These are phyloP conservation scores for Noctua janthe DNA, from an alignment of 2,888 invertebrate species.

Conservation along the genomic window DNA sequence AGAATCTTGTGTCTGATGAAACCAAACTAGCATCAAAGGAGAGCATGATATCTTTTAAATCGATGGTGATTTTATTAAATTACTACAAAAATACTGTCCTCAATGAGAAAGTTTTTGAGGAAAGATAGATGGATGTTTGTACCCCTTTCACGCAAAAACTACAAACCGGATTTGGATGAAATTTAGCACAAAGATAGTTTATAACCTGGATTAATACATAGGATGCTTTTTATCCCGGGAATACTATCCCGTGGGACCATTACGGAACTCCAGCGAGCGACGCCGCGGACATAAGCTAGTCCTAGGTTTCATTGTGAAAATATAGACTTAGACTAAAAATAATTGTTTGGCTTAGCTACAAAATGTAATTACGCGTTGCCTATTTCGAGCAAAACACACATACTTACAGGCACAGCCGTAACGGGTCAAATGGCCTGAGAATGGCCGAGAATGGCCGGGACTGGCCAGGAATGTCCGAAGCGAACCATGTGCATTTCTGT, in stretches of 20 bases:
- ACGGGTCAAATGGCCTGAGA: conserved; percentile 67
- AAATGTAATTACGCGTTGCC: conserved; percentile 39
- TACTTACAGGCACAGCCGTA: conserved; percentile 57
- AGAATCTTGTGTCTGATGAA: background rate
- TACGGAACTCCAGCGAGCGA: too few species aligned
- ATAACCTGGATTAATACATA: too few species aligned
- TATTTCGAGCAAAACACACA: conserved; percentile 48
- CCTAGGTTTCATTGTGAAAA: background rate
- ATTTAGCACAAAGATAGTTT: too few species aligned
- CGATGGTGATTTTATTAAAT: too few species aligned
- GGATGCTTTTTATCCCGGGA: too few species aligned
- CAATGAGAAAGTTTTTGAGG: too few species aligned
- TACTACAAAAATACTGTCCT: background rate
- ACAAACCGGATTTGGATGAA: too few species aligned
- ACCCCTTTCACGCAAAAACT: too few species aligned
- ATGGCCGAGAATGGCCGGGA: conserved; percentile 34
- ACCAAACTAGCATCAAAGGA: background rate
- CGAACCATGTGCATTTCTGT: conserved; percentile 65
- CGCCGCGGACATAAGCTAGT: too few species aligned
- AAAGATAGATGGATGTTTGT: too few species aligned
- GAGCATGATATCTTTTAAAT: background rate
- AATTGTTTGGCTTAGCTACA: conserved; percentile 26
- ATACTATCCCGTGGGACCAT: too few species aligned
- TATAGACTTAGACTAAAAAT: background rate
- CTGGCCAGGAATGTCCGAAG: conserved; percentile 46